phyloP scores from a whole-genome alignment of 2,888 invertebrate genomes.

The Drosophila formosana region DNA sequence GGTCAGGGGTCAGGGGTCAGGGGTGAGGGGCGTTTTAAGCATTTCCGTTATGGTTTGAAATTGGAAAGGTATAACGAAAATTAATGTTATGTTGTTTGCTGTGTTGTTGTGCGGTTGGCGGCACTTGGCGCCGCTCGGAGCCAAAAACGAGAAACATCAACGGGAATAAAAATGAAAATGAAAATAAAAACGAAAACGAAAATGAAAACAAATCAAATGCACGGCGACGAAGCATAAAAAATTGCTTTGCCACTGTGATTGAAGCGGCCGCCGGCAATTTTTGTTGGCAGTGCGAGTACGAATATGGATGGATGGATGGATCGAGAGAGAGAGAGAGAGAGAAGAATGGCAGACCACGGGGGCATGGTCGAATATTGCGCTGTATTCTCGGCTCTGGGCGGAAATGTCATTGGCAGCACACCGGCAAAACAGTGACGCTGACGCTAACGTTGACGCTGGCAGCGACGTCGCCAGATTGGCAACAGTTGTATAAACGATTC shows the following conservation, averaged over 20 bases:
- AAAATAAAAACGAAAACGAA: conserved; percentile 46
- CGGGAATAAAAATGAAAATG: conserved; percentile 46
- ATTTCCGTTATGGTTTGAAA: conserved; percentile 27
- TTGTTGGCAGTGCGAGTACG: conserved; percentile 12
- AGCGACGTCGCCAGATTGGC: conserved; percentile 65
- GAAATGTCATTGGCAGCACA: conserved; percentile 70
- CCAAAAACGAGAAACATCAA: conserved; percentile 38
- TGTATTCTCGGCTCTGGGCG: conserved; percentile 38
- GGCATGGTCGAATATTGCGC: conserved; percentile 20
- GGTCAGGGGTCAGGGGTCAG: background rate
- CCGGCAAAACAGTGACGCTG: conserved; percentile 24
- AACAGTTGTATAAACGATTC: conserved; percentile 79
- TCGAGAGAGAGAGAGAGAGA: no score
- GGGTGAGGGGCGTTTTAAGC: background rate
- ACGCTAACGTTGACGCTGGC: conserved; percentile 24
- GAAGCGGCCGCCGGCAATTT: conserved; percentile 56
- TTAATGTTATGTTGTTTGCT: conserved; percentile 45
- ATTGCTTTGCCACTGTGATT: conserved; percentile 66
- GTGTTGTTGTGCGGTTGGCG: conserved; percentile 30
- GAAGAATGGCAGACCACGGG: background rate
- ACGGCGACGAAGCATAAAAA: conserved; percentile 68
- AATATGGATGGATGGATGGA: background rate
- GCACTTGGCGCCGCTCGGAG: conserved; percentile 42
- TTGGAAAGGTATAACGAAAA: conserved; percentile 42
- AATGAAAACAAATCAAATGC: conserved; percentile 66